Evolutionary conservation across 1,140 invertebrate species (phyloP).

Genomic region (Pseudoatta argentina): DNA sequence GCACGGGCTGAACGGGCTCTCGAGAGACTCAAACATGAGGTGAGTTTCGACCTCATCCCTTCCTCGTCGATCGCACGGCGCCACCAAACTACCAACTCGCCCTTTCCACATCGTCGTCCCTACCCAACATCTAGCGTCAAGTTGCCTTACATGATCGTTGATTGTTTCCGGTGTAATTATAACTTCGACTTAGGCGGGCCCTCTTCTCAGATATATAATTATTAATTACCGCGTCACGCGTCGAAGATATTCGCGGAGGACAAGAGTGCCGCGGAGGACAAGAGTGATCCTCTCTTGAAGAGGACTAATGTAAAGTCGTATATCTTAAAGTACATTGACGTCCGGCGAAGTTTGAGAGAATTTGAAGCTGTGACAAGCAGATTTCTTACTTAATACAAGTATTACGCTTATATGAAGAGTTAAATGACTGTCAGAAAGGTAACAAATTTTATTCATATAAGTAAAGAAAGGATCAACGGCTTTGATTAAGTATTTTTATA

Average conservation of each 20-base stretch:
- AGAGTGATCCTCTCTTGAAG: background rate
- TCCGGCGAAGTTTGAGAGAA: background rate
- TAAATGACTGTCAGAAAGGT: no score
- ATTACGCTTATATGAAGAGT: conserved; percentile 1
- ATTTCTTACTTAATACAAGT: background rate
- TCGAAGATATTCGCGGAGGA: conserved; percentile 54
- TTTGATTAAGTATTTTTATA: no score
- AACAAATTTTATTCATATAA: background rate
- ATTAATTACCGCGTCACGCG: conserved; percentile 75
- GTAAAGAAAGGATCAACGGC: no score
- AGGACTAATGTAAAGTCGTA: conserved; percentile 16
- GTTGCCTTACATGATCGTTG: conserved; percentile 73
- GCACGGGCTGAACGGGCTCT: conserved; percentile 61
- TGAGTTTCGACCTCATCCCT: conserved; percentile 32
- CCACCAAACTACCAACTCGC: conserved; percentile 43
- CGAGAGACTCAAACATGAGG: conserved; percentile 69
- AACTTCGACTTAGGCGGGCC: conserved; percentile 74
- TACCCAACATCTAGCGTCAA: conserved; percentile 37
- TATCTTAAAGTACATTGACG: conserved; percentile 12
- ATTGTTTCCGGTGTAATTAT: conserved; percentile 82
- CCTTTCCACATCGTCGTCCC: conserved; percentile 20
- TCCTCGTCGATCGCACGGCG: conserved; percentile 14
- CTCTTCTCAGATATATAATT: conserved; percentile 78
- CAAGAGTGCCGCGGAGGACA: background rate
- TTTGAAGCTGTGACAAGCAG: background rate